Base-by-base conservation (phyloP, 2,113 vertebrate species). In the Oryzias celebensis region DNA sequence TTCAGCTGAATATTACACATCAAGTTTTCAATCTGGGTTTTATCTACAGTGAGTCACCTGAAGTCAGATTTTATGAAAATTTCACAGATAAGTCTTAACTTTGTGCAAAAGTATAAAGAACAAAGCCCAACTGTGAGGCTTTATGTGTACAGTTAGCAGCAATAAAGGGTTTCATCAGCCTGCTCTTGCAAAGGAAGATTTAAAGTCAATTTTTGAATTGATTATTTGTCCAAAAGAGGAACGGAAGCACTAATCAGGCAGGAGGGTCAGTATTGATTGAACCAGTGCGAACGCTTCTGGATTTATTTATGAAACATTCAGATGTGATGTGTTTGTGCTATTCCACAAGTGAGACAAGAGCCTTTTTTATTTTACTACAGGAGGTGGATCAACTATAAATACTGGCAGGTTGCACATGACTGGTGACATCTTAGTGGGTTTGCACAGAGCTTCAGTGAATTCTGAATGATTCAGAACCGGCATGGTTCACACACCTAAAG, bases 401-500 rank as follows among this genome's bases (percentile, higher is more conserved):
- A 12, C 16, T 57, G 50, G 36, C 54, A 54, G 59, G 61, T 58
- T 71, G 63, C 62, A 41, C 65, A 22, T 47, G 36, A 70, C 48
- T 52, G 52, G 20, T 68, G 23, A 63, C 43, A 48, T 7, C 12
- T 48, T 48, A 48, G 47, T 48, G 47, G 17, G n/a, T 16, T n/a
- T n/a, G 41, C 46, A 42, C 53, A 44, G 50, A 51, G 28, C 55
- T 58, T 61, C 66, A 58, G 67, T 41, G 17, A 28, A 18, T 16
- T 73, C 68, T 18, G 68, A 69, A 67, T 84, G 86, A 87, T 70
- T 88, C 86, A 87, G 67, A 82, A 68, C 31, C 44, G 17, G 26
- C 75, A 49, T 52, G 47, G 52, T 51, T 73, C 66, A 24, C 65
- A 65, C 65, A 57, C 53, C 49, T 42, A 24, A 67, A 59, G 28